Percentiles rank a stretch among this genome's conserved stretches.
phyloP scores from a whole-genome alignment of 2,888 invertebrate genomes.

The Aethes cnicana region DNA sequence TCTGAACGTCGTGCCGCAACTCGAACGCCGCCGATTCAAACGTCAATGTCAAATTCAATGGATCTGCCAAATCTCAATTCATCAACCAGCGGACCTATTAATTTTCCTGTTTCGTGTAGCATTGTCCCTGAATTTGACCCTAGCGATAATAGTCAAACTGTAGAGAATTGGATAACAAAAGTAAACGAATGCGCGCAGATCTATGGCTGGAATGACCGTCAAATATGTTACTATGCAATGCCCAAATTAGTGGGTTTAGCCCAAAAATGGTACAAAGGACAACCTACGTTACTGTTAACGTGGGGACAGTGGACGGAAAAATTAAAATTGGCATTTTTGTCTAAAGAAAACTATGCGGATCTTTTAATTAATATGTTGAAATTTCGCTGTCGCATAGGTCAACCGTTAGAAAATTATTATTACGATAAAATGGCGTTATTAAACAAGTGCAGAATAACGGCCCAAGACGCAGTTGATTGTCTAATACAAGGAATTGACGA shows the following conservation, averaged over 20 bases:
- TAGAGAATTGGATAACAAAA: conserved; percentile 35
- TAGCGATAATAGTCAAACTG: conserved; percentile 31
- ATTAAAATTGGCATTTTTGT: conserved; percentile 35
- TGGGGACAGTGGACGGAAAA: conserved; percentile 38
- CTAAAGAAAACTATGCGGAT: conserved; percentile 36
- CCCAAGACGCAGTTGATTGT: conserved; percentile 35
- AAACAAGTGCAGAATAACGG: conserved; percentile 35
- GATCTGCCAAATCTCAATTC: no score
- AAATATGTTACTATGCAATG: conserved; percentile 35
- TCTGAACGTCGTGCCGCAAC: no score
- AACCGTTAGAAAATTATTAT: conserved; percentile 35
- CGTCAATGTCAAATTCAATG: no score
- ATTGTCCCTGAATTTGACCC: conserved; percentile 38
- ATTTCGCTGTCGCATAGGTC: conserved; percentile 34
- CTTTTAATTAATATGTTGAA: conserved; percentile 32
- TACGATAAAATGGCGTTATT: conserved; percentile 36
- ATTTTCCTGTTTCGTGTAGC: no score
- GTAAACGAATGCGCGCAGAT: conserved; percentile 34
- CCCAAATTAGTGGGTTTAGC: conserved; percentile 36
- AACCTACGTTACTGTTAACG: conserved; percentile 35
- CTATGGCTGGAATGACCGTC: conserved; percentile 35
- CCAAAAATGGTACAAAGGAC: conserved; percentile 36
- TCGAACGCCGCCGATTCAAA: no score
- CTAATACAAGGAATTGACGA: conserved; percentile 37
- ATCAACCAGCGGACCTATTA: no score